These are phyloP conservation scores for Tetraodon nigroviridis DNA, from an alignment of 2,113 vertebrate species.

Conservation along the genomic window DNA sequence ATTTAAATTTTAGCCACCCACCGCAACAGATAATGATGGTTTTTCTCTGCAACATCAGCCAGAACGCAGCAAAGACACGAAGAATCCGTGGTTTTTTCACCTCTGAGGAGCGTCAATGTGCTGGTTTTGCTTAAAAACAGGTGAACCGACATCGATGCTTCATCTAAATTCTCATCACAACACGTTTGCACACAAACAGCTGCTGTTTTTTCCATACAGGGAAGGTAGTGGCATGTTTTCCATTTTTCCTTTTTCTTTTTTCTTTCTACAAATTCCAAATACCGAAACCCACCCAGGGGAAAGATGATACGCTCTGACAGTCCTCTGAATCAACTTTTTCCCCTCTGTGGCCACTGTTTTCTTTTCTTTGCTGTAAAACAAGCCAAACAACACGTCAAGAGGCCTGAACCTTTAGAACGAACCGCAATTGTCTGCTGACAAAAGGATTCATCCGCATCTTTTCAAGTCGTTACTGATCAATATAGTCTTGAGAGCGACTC, in stretches of 20 bases:
- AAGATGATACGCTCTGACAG: conserved; percentile 38
- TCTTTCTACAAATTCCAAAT: conserved; percentile 39
- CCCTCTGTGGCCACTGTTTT: conserved; percentile 1
- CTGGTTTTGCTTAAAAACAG: conserved; percentile 7
- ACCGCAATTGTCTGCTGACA: conserved; percentile 51
- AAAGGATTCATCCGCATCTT: conserved; percentile 3
- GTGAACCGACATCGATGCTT: conserved; percentile 1
- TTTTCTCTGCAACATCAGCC: no score
- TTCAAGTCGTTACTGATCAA: no score
- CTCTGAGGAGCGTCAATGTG: neutral
- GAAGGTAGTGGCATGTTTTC: conserved; percentile 44
- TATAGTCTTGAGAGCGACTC: no score
- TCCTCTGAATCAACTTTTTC: conserved; percentile 5
- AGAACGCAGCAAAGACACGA: neutral
- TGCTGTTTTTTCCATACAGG: conserved; percentile 29
- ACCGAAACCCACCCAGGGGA: conserved; percentile 36
- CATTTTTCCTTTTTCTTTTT: conserved; percentile 24
- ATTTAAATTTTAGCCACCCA: no score
- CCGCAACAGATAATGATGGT: no score
- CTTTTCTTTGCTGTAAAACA: conserved; percentile 39
- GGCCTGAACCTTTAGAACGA: conserved; percentile 39
- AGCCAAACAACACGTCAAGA: conserved; percentile 24
- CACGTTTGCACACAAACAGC: conserved; percentile 27
- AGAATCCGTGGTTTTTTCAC: neutral
- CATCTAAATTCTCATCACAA: neutral